Evolutionary conservation across 2,888 invertebrate genomes (phyloP).

Genomic region (Hanleya hanleyi): DNA sequence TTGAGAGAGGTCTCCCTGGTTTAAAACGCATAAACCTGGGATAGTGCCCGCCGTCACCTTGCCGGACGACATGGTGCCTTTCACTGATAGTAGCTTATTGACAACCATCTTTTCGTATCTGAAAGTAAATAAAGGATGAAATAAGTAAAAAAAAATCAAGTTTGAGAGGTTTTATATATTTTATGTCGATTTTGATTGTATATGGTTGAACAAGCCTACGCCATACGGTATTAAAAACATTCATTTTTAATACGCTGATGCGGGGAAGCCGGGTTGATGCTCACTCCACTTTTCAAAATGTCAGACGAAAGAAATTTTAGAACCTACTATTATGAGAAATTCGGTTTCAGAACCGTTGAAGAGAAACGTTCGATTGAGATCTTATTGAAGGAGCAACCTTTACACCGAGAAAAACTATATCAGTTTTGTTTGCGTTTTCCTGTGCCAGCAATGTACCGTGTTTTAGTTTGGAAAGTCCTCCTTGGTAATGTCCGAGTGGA

Average conservation of each 20-base stretch:
- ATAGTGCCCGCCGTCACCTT: not conserved
- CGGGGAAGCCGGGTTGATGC: too few species aligned
- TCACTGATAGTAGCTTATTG: too few species aligned
- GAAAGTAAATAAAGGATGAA: too few species aligned
- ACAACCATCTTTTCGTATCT: too few species aligned
- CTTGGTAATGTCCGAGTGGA: too few species aligned
- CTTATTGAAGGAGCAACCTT: conserved; percentile 87
- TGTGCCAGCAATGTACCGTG: conserved; percentile 86
- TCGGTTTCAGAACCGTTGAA: conserved; percentile 91
- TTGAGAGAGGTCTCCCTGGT: conserved; percentile 15
- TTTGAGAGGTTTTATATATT: too few species aligned
- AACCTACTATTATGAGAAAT: conserved; percentile 77
- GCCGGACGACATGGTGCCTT: not conserved
- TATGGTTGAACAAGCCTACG: too few species aligned
- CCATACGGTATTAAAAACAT: too few species aligned
- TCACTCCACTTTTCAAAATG: conserved; percentile 26
- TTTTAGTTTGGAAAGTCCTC: conserved; percentile 89
- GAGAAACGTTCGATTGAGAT: conserved; percentile 90
- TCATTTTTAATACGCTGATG: too few species aligned
- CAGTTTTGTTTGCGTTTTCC: conserved; percentile 90
- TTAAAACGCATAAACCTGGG: not conserved
- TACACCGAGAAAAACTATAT: conserved; percentile 85
- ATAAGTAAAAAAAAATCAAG: too few species aligned
- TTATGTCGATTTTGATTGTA: too few species aligned
- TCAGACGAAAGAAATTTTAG: conserved; percentile 74